A percentile compares a stretch with the other conserved stretches of the same genome.
Evolutionary conservation across 23 tunicate species (phyloP).

Genomic region (Aplidium turbinatum): DNA sequence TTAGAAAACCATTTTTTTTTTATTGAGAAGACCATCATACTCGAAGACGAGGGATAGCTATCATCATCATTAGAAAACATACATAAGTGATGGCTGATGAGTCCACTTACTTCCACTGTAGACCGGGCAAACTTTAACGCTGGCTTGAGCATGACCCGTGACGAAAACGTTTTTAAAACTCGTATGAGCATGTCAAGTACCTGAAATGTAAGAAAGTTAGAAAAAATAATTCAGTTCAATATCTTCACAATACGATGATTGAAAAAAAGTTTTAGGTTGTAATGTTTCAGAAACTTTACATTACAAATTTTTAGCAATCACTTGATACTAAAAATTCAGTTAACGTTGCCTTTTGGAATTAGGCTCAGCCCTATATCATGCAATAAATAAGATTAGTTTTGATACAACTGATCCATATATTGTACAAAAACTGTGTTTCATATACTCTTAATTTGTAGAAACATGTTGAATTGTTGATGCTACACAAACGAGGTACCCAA

Average conservation of each 20-base stretch:
- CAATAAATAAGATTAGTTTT: no score
- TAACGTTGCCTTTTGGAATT: background rate
- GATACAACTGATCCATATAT: no score
- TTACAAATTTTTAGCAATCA: background rate
- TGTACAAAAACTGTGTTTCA: no score
- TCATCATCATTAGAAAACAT: slow-evolving; percentile 59
- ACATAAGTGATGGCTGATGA: background rate
- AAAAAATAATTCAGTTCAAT: background rate
- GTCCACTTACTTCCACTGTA: slow-evolving; percentile 32
- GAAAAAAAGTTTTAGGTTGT: background rate
- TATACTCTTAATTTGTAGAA: no score
- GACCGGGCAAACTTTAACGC: slow-evolving; percentile 45
- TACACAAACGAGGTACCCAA: no score
- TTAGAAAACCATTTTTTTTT: background rate
- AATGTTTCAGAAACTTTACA: background rate
- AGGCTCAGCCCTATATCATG: no score
- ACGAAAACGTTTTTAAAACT: slow-evolving; percentile 45
- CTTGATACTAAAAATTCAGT: background rate
- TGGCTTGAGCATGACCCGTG: slow-evolving; percentile 34
- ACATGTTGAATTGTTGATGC: no score
- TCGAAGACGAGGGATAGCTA: no score
- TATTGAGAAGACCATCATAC: background rate
- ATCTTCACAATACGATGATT: background rate
- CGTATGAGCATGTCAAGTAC: slow-evolving; percentile 44
- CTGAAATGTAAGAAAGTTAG: slow-evolving; percentile 1